Percentiles rank a stretch among this genome's conserved stretches.
phyloP scores from a whole-genome alignment of 2,113 vertebrate species.

The Verasper variegatus region DNA sequence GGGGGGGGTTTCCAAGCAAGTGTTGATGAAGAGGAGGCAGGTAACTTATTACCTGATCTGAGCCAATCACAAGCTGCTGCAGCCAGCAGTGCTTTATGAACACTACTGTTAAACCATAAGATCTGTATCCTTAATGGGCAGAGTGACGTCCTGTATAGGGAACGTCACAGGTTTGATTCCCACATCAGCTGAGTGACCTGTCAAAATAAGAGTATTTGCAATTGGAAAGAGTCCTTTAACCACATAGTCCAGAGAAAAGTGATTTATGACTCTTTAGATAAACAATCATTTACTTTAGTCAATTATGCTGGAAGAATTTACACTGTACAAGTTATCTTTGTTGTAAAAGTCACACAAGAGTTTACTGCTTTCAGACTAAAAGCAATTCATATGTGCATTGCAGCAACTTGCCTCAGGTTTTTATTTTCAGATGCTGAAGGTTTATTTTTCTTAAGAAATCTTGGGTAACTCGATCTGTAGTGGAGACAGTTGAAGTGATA shows the following conservation, averaged over 20 bases:
- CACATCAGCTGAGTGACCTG: slow-evolving; percentile 49
- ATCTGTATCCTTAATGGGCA: slow-evolving; percentile 15
- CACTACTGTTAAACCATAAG: background rate
- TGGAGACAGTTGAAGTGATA: background rate
- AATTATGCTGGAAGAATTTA: too few species aligned
- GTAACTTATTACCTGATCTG: slow-evolving; percentile 64
- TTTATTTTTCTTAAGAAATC: background rate
- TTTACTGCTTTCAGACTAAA: too few species aligned
- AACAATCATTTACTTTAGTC: too few species aligned
- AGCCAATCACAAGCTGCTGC: slow-evolving; percentile 44
- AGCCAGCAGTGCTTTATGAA: background rate
- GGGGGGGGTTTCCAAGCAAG: background rate
- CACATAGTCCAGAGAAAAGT: too few species aligned
- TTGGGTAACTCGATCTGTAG: too few species aligned
- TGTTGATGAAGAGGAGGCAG: slow-evolving; percentile 59
- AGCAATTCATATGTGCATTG: too few species aligned
- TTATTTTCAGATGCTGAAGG: background rate
- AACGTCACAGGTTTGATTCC: slow-evolving; percentile 45
- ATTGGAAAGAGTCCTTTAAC: background rate
- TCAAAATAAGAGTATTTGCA: slow-evolving; percentile 1
- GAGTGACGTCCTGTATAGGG: background rate
- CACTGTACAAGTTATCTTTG: too few species aligned
- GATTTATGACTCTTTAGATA: too few species aligned
- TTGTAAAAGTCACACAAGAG: too few species aligned
- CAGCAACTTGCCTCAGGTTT: too few species aligned